phyloP scores from a whole-genome alignment of 2,888 invertebrate genomes.

The Dioctria rufipes region DNA sequence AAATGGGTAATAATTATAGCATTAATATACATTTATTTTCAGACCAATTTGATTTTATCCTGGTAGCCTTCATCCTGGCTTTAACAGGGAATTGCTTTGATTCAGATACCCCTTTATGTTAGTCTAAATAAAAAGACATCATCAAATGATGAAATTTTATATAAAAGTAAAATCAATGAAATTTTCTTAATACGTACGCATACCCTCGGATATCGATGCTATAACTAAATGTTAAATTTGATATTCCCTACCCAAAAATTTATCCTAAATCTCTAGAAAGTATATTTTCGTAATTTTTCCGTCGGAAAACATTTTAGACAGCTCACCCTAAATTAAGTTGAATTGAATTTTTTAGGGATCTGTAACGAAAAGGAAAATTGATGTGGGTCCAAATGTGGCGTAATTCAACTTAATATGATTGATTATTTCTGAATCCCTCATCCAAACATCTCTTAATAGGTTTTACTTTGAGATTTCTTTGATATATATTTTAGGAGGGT shows the following conservation, averaged over 20 bases:
- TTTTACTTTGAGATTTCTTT: constrained; percentile 26
- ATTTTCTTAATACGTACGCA: not conserved
- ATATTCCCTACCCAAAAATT: constrained; percentile 1
- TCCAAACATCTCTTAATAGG: not conserved
- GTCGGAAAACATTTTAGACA: not conserved
- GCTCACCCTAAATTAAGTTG: constrained; percentile 5
- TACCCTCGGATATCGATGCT: not conserved
- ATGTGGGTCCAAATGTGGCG: constrained; percentile 9
- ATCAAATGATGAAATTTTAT: not conserved
- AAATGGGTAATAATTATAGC: too few species aligned
- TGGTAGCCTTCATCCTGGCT: too few species aligned
- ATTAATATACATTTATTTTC: too few species aligned
- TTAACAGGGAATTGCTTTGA: too few species aligned
- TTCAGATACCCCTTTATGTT: too few species aligned
- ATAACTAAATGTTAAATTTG: constrained; percentile 19
- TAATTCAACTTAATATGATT: constrained; percentile 23
- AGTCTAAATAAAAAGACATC: not conserved
- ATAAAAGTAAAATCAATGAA: not conserved
- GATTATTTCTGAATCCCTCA: not conserved
- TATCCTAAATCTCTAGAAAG: not conserved
- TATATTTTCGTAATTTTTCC: constrained; percentile 36
- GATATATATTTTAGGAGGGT: constrained; percentile 1
- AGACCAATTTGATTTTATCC: too few species aligned
- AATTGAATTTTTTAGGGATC: not conserved
- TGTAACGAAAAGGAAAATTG: not conserved